A percentile compares a stretch with the other conserved stretches of the same genome.
These are phyloP conservation scores for Odontamblyopus lacepedii DNA, from an alignment of 2,797 vertebrate genomes.

Conservation along the genomic window DNA sequence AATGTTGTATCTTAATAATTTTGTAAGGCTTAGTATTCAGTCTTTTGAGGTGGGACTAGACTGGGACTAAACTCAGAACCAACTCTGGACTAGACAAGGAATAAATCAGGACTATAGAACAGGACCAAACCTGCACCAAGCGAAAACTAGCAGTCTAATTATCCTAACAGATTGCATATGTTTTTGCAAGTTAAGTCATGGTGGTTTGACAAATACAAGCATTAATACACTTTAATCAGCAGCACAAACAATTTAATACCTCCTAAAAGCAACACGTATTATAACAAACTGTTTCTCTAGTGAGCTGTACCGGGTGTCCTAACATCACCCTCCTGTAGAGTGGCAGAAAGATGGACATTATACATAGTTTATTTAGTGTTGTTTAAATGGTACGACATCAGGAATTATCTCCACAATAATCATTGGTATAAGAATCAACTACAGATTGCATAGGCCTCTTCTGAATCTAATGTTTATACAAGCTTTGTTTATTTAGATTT, in stretches of 20 bases:
- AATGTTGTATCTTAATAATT: neutral
- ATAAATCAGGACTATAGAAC: neutral
- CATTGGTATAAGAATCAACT: neutral
- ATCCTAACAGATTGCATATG: neutral
- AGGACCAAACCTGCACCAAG: neutral
- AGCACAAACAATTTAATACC: neutral
- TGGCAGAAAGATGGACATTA: neutral
- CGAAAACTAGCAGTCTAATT: neutral
- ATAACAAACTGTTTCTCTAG: neutral
- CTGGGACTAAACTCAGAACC: too few relatives aligned
- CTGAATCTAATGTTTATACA: conserved; percentile 8
- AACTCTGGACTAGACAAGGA: neutral
- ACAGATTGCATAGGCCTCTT: neutral
- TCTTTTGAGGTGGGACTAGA: neutral
- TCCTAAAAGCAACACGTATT: neutral
- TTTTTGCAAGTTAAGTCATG: neutral
- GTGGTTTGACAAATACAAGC: neutral
- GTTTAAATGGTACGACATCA: neutral
- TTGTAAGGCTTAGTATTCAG: neutral
- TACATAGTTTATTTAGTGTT: neutral
- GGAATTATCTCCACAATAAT: neutral
- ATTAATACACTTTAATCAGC: neutral
- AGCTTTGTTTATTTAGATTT: conserved; percentile 9
- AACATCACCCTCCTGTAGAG: conserved; percentile 3
- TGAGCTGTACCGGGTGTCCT: neutral